Evolutionary conservation across 92 coral and sea anemone species (phyloP), one percentile per base, ranked within the genome.

Genomic region (Umimayanthus kanabou): DNA sequence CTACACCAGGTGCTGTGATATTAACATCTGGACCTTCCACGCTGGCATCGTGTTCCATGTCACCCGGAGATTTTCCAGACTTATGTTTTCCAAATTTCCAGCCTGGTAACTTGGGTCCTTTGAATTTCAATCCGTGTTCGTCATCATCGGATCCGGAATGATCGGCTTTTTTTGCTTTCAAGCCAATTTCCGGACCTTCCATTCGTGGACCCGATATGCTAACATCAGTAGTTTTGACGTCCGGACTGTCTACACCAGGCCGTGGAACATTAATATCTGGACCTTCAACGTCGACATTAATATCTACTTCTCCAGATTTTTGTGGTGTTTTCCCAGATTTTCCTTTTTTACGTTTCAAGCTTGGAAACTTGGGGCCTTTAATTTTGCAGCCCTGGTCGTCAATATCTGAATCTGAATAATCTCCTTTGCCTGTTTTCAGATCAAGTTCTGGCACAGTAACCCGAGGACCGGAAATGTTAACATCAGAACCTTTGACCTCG

Each of bases 351-450:
- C 57, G 40, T 49, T 53, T 53, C 30, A 78, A 78, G 81, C 61
- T 77, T 45, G 81, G 64, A 15, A 45, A 23, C 16, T n/a, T 43
- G 13, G 81, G 81, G 9, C 81, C 81, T 47, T 77, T 77, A 43
- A 45, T 42, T 45, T 23, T 43, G 58, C 81, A 77, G 30, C 81
- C 57, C 9, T 77, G 81, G 9, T 47, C 53, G 23, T 77, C 81
- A 11, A 7, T 47, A 45, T 45, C 61, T 40, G 81, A 77, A 47
- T 47, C 81, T 8, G 77, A 33, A 39, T 13, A 16, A 15, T 30
- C 43, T 1, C 49, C 28, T 20, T 75, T 39, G 4, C 14, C 5
- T 75, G n/a, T 9, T 39, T 75, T 45, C n/a, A 20, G 9, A 20
- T 75, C 47, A 45, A 20, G 37, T 3, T 75, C 79, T 20, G 79